Conservation (phyloP, 2,113 vertebrate genomes). For the Vulpes vulpes region DNA sequence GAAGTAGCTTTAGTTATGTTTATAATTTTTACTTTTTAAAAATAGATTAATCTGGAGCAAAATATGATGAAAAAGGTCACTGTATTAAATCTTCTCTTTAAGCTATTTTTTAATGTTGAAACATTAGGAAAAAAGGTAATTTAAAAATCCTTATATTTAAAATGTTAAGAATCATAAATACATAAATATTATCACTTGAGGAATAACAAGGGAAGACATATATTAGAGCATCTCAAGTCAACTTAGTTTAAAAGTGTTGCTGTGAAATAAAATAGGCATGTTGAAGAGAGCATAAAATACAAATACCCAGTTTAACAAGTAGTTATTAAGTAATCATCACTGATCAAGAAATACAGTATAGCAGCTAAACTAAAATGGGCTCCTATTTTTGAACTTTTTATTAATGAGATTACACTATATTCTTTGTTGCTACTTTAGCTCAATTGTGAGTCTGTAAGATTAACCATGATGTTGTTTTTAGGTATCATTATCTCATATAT, state of each 20-base stretch:
- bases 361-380: neutral
- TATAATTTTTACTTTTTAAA: constrained; percentile 26
- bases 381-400: neutral
- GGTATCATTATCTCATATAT: neutral
- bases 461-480: neutral
- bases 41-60: neutral
- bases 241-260: constrained; percentile 7
- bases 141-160: constrained; percentile 39
- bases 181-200: neutral
- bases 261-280: neutral
- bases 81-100: neutral
- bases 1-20: neutral
- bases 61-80: neutral
- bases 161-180: neutral
- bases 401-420: neutral
- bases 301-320: neutral
- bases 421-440: neutral
- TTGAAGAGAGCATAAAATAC: neutral
- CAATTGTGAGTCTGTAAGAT: neutral
- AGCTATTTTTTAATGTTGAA: neutral
- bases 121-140: neutral
- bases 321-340: neutral
- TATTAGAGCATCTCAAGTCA: neutral
- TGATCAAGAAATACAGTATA: neutral
- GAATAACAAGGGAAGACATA: neutral